Evolutionary conservation across 30 jellyfish, hydroid and myxozoan genomes (phyloP), one percentile per base, ranked within the genome.

Genomic region (Cassiopea andromeda): DNA sequence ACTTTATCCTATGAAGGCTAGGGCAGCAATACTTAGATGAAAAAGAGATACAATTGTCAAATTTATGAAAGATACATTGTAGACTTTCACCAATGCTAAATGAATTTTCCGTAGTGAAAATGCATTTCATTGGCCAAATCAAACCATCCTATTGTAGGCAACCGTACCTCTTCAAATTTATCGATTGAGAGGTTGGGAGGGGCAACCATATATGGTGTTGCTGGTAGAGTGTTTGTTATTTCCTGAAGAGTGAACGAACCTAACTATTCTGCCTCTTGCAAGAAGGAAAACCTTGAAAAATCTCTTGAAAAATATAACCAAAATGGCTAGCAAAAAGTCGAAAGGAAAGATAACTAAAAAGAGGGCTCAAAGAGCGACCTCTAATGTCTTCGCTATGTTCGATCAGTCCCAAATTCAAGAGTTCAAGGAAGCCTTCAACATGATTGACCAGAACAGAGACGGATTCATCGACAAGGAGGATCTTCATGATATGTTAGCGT

Each of bases 351-450:
- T 85, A 46, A 78, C 90, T 61, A 97, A 97, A 97, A 97, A 97
- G 96, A 90, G 99, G 89, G 98, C 98, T 38, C 98, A 93, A 77
- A 90, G 99, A 72, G 98, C 98, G 1, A 97, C 99, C 73, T 97
- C 99, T 44, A 97, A 97, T 88, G 98, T 97, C 84, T 97, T 97
- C 82, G 99, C 99, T 73, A 97, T 97, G 99, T 97, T 97, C 88
- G 99, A 97, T 93, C 98, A 97, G 88, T 93, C 99, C 2, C 99
- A 97, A 91, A 97, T 97, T 72, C 99, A 93, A 79, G 99, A 97
- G 88, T 97, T 97, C 92, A 97, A 97, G 72, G 99, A 97, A 77
- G 99, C 99, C 86, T 97, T 97, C 93, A 97, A 97, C 93, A 92
- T 97, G 98, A 97, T 97, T 81, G 99, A 97, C 89, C 99, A 97